These are phyloP conservation scores for Acanthurus lineatus DNA, from an alignment of 2,797 vertebrate species.

Conservation along the genomic window DNA sequence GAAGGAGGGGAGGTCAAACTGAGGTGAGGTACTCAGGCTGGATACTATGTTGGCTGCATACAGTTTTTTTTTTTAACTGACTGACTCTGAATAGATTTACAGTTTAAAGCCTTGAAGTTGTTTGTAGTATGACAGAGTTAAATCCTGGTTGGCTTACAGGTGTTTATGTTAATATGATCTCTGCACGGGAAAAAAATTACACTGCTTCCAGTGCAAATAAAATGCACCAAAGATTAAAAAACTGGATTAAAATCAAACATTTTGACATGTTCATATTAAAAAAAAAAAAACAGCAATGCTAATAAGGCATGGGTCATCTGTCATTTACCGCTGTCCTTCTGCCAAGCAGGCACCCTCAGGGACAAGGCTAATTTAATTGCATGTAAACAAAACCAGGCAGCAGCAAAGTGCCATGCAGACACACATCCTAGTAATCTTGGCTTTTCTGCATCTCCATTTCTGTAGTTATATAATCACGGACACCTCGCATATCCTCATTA, in stretches of 20 bases:
- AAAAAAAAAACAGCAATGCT: constrained; percentile 35
- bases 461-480: constrained; percentile 57
- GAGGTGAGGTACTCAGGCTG: constrained; percentile 33
- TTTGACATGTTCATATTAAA: constrained; percentile 35
- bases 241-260: constrained; percentile 18
- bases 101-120: not conserved
- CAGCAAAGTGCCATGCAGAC: constrained; percentile 55
- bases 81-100: constrained; percentile 3
- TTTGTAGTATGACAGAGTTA: constrained; percentile 34
- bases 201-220: constrained; percentile 6
- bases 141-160: constrained; percentile 34
- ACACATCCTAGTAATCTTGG: constrained; percentile 39
- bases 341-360: constrained; percentile 56
- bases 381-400: constrained; percentile 63
- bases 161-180: constrained; percentile 35
- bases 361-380: constrained; percentile 69
- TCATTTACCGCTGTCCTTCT: constrained; percentile 49
- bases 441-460: constrained; percentile 42
- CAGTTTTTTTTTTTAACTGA: constrained; percentile 35
- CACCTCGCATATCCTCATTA: constrained; percentile 55
- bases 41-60: constrained; percentile 15
- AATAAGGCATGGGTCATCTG: constrained; percentile 52
- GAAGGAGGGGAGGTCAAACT: constrained; percentile 50
- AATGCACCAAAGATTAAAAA: not conserved
- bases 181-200: not conserved